Percentiles rank a stretch among this genome's conserved stretches.
Evolutionary conservation across 1,140 invertebrate genomes (phyloP).

Genomic region (Pseudomyrmex concolor): DNA sequence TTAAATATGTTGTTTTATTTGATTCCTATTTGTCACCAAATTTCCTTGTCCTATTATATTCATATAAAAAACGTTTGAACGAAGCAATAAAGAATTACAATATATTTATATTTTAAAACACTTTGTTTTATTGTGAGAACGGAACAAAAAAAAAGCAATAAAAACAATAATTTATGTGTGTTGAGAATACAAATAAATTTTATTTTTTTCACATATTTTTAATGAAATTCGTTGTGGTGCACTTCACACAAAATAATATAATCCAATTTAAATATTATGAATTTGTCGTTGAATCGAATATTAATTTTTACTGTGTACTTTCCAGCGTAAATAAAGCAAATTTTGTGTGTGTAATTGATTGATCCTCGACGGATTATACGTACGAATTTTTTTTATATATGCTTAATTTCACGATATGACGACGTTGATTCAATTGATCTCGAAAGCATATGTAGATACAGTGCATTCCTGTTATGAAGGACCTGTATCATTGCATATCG

Average conservation of each 20-base stretch:
- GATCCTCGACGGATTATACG: conserved; percentile 18
- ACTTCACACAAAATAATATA: conserved; percentile 16
- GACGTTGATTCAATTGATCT: conserved; percentile 14
- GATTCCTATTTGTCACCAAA: neutral
- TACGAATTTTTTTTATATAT: conserved; percentile 24
- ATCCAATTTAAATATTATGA: neutral
- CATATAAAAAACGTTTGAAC: neutral
- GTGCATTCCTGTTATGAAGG: conserved; percentile 47
- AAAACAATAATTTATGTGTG: neutral
- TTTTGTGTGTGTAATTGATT: conserved; percentile 14
- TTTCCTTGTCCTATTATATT: neutral
- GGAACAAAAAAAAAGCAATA: neutral
- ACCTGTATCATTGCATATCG: neutral
- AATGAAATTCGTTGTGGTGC: conserved; percentile 4
- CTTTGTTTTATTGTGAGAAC: neutral
- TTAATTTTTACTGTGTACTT: conserved; percentile 24
- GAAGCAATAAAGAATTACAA: too few relatives aligned
- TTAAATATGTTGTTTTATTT: conserved; percentile 19
- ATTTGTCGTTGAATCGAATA: conserved; percentile 14
- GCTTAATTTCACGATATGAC: conserved; percentile 20
- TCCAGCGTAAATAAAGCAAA: conserved; percentile 21
- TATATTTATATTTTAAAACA: too few relatives aligned
- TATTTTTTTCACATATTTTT: neutral
- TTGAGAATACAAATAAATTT: conserved; percentile 9
- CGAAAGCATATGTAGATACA: conserved; percentile 36